phyloP scores from a whole-genome alignment of 2,113 vertebrate genomes.

The Festucalex cinctus region DNA sequence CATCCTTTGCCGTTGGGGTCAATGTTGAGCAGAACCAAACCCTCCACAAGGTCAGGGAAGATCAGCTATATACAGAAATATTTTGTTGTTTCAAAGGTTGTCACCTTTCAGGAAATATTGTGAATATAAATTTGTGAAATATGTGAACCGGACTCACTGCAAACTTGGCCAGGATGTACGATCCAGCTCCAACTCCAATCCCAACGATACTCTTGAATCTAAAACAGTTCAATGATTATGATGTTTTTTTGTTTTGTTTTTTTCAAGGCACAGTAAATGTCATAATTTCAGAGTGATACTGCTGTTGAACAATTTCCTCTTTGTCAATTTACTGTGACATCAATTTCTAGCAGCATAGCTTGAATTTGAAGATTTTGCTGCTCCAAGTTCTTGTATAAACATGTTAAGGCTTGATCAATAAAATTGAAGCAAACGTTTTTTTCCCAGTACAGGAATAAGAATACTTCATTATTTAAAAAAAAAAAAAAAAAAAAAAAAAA shows the following conservation, averaged over 20 bases:
- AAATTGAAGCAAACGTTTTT: too few relatives aligned
- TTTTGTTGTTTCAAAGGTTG: neutral
- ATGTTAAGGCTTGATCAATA: too few relatives aligned
- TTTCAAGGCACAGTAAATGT: neutral
- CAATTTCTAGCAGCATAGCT: constrained; percentile 2
- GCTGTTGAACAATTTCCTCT: neutral
- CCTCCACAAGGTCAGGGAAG: constrained; percentile 91
- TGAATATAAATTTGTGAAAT: neutral
- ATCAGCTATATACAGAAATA: constrained; percentile 75
- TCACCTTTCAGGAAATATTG: neutral
- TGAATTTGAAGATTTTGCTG: neutral
- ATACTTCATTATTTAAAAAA: too few relatives aligned
- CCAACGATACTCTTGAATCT: constrained; percentile 96
- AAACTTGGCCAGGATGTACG: constrained; percentile 93
- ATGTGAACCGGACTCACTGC: constrained; percentile 76
- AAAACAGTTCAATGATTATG: constrained; percentile 3
- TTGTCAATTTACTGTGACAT: neutral
- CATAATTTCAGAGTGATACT: neutral
- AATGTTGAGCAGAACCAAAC: constrained; percentile 93
- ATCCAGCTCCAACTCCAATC: constrained; percentile 92
- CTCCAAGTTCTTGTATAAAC: neutral
- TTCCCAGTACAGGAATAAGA: too few relatives aligned
- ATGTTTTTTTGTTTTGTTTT: neutral
- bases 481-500: too few relatives aligned
- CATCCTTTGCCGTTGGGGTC: constrained; percentile 96